phyloP scores from a whole-genome alignment of 2,888 invertebrate species.

The Lymantria dispar region DNA sequence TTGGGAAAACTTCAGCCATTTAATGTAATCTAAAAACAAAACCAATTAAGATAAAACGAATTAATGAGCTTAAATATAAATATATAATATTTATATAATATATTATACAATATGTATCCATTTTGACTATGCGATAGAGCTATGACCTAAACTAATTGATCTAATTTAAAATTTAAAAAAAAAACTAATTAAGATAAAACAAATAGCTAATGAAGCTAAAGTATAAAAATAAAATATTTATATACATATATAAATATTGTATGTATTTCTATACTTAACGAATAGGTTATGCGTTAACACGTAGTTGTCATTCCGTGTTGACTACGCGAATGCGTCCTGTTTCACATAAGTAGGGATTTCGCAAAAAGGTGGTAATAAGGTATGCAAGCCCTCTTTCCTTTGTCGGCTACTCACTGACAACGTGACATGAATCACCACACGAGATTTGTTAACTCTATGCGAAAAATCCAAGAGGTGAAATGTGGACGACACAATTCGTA shows the following conservation, averaged over 20 bases:
- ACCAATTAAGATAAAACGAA: no score
- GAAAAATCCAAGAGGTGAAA: conserved; percentile 61
- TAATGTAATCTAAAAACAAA: no score
- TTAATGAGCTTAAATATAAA: no score
- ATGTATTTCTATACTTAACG: no score
- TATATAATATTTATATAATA: no score
- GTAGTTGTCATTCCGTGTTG: conserved; percentile 67
- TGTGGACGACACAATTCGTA: conserved; percentile 56
- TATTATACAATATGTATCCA: no score
- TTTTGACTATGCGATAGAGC: no score
- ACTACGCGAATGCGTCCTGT: conserved; percentile 65
- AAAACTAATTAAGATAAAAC: no score
- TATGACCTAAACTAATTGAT: no score
- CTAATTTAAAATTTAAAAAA: no score
- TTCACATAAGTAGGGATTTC: conserved; percentile 77
- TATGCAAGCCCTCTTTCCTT: conserved; percentile 81
- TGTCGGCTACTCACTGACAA: conserved; percentile 77
- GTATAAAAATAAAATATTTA: conserved; percentile 26
- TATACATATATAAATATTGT: conserved; percentile 31
- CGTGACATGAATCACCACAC: conserved; percentile 74
- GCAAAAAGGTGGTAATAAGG: conserved; percentile 80
- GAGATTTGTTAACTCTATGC: conserved; percentile 66
- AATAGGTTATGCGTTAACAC: conserved; percentile 49
- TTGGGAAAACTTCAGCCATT: no score
- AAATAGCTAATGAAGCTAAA: no score